Evolutionary conservation across 2,888 invertebrate genomes (phyloP).

Genomic region (Oxystoma pomonae): DNA sequence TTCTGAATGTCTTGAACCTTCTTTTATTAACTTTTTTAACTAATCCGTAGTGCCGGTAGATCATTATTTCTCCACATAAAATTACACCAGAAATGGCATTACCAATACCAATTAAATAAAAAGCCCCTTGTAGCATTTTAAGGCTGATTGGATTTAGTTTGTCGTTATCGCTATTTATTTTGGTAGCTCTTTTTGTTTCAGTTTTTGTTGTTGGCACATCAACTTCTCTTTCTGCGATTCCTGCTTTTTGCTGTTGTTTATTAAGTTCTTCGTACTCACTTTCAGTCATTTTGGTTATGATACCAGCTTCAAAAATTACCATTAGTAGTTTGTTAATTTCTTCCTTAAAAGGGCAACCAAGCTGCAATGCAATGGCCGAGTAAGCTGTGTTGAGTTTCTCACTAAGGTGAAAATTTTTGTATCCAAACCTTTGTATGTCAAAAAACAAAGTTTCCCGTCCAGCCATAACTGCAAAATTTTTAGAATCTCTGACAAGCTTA

Average conservation of each 20-base stretch:
- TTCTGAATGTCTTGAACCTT: constrained; percentile 7
- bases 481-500: constrained; percentile 57
- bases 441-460: constrained; percentile 73
- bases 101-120: constrained; percentile 65
- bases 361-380: constrained; percentile 72
- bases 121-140: constrained; percentile 69
- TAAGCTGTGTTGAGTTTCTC: constrained; percentile 74
- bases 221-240: constrained; percentile 46
- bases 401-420: constrained; percentile 67
- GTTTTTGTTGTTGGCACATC: constrained; percentile 33
- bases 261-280: constrained; percentile 70
- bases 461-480: constrained; percentile 63
- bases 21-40: constrained; percentile 19
- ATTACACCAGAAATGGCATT: constrained; percentile 44
- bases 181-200: constrained; percentile 33
- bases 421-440: constrained; percentile 62
- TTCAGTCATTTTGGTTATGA: constrained; percentile 70
- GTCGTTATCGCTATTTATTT: constrained; percentile 40
- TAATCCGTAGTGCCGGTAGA: constrained; percentile 28
- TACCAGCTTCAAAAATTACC: constrained; percentile 72
- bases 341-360: constrained; percentile 70
- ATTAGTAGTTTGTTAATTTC: constrained; percentile 71
- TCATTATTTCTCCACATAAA: constrained; percentile 30
- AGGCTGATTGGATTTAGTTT: constrained; percentile 62
- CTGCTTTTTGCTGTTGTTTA: constrained; percentile 47